Evolutionary conservation across 2,113 vertebrate genomes (phyloP).

Genomic region (Australoheros scitulus): DNA sequence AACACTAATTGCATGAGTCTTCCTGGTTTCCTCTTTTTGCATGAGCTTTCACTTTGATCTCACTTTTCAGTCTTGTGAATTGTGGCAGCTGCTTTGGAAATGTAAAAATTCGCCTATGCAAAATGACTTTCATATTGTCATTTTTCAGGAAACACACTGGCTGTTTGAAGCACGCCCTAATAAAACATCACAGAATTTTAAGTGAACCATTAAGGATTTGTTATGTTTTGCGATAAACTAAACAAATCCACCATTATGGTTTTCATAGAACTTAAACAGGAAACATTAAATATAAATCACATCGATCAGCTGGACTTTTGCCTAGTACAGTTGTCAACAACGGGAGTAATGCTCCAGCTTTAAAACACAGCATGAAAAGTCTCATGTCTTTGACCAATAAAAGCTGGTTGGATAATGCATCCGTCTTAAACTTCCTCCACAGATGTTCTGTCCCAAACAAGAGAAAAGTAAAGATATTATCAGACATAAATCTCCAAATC

Average conservation of each 20-base stretch:
- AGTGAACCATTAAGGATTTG: not conserved
- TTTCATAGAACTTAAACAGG: not conserved
- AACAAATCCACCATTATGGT: not conserved
- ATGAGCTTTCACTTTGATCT: not conserved
- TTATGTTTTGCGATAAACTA: not conserved
- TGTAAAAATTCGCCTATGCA: not conserved
- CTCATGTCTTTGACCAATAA: conserved; percentile 15
- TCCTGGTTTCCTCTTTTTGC: not conserved
- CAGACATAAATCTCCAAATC: conserved; percentile 8
- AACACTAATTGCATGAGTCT: not conserved
- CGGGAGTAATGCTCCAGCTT: not conserved
- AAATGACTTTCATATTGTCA: not conserved
- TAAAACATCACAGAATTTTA: not conserved
- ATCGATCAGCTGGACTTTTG: not conserved
- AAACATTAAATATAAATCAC: not conserved
- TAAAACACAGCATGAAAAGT: not conserved
- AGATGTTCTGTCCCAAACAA: conserved; percentile 47
- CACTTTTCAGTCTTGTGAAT: not conserved
- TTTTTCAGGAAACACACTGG: not conserved
- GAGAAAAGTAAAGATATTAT: conserved; percentile 8
- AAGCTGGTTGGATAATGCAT: conserved; percentile 9
- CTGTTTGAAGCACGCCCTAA: not conserved
- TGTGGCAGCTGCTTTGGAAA: not conserved
- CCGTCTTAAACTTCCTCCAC: conserved; percentile 22
- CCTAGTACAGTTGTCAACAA: not conserved